phyloP scores from a whole-genome alignment of 2,113 vertebrate species.

The Eira barbara region DNA sequence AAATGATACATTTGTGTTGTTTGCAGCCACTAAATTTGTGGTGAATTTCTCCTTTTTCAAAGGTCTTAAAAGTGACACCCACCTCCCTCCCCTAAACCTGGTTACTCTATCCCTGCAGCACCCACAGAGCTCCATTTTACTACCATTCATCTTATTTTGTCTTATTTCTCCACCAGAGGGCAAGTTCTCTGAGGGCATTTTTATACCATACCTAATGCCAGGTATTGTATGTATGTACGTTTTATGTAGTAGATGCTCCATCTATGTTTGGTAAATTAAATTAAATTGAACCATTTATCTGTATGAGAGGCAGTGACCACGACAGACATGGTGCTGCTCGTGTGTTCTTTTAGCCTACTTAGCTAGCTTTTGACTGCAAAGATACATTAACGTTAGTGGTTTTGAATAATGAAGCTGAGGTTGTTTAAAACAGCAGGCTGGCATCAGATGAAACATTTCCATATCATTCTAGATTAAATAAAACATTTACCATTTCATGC shows the following conservation, averaged over 20 bases:
- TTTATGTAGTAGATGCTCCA: neutral
- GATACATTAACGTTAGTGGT: slow-evolving; percentile 34
- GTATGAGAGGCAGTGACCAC: neutral
- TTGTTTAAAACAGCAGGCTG: slow-evolving; percentile 70
- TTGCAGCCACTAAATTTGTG: neutral
- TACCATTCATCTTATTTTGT: neutral
- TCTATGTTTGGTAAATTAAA: slow-evolving; percentile 43
- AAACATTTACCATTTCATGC: slow-evolving; percentile 71
- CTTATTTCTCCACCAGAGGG: neutral
- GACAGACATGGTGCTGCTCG: neutral
- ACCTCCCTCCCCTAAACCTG: neutral
- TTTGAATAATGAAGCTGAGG: slow-evolving; percentile 65
- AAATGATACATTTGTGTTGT: neutral
- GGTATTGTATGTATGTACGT: neutral
- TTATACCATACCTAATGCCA: neutral
- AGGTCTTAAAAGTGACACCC: neutral
- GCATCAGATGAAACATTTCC: slow-evolving; percentile 63
- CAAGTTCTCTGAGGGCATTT: neutral
- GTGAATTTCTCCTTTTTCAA: neutral
- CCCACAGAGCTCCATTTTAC: neutral
- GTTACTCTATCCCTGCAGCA: neutral
- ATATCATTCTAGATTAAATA: slow-evolving; percentile 72
- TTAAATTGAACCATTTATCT: slow-evolving; percentile 44
- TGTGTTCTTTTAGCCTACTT: slow-evolving; percentile 26
- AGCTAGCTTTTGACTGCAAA: slow-evolving; percentile 49